Percentiles rank a stretch among this genome's conserved stretches.
These are phyloP conservation scores for Hyposoter dolosus DNA, from an alignment of 2,888 invertebrate species.

Conservation along the genomic window DNA sequence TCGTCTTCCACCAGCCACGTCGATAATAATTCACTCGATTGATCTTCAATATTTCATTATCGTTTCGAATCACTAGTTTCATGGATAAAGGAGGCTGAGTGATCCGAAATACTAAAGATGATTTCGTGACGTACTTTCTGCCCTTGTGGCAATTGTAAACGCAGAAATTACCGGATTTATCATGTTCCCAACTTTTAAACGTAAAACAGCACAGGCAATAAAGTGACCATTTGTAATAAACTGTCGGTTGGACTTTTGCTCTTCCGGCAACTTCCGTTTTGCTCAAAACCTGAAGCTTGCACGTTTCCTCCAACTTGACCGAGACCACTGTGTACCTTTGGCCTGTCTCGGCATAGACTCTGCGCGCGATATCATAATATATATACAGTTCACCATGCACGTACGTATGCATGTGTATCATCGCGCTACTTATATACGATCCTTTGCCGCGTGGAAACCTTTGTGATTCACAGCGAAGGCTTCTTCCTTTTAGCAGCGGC, in stretches of 20 bases:
- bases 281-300: constrained; percentile 42
- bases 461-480: constrained; percentile 57
- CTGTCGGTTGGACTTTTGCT: constrained; percentile 52
- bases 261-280: constrained; percentile 62
- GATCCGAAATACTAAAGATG: background rate
- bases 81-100: background rate
- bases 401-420: background rate
- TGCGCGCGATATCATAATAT: background rate
- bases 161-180: background rate
- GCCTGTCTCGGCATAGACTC: constrained; percentile 19
- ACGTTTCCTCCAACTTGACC: constrained; percentile 60
- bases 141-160: background rate
- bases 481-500: constrained; percentile 58
- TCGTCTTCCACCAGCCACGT: constrained; percentile 34
- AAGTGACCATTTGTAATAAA: constrained; percentile 60
- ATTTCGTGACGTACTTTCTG: constrained; percentile 5
- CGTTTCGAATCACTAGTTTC: background rate
- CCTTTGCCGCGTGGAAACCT: constrained; percentile 49
- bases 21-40: constrained; percentile 37
- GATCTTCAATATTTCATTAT: background rate
- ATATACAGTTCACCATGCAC: background rate
- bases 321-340: constrained; percentile 30
- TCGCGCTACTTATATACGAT: background rate
- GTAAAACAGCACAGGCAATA: constrained; percentile 26
- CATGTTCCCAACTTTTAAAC: constrained; percentile 4